Evolutionary conservation across 2,797 vertebrate species (phyloP).

Genomic region (Onychomys arenicola): DNA sequence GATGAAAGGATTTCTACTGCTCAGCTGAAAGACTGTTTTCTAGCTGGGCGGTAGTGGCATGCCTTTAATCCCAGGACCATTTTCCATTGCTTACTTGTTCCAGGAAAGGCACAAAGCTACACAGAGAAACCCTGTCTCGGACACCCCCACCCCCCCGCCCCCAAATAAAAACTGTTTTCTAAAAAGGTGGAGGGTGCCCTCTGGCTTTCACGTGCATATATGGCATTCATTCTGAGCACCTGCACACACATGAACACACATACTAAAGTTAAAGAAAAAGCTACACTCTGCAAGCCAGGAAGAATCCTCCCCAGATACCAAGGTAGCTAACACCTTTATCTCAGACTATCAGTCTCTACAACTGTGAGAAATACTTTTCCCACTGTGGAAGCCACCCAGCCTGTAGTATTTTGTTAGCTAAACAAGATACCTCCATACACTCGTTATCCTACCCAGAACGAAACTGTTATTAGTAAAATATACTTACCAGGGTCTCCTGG

Average conservation of each 20-base stretch:
- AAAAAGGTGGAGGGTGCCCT: not conserved
- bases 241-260: not conserved
- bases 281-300: not conserved
- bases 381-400: not conserved
- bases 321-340: not conserved
- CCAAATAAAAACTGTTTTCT: no score
- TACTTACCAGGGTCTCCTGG: conserved; percentile 62
- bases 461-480: conserved; percentile 12
- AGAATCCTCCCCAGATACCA: not conserved
- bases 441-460: not conserved
- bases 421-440: not conserved
- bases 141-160: no score
- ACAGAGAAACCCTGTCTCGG: no score
- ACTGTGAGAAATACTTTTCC: not conserved
- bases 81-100: no score
- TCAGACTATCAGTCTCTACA: not conserved
- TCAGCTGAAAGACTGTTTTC: not conserved
- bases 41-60: no score
- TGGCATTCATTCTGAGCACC: not conserved
- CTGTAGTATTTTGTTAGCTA: not conserved
- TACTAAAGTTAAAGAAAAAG: not conserved
- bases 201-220: no score
- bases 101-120: no score
- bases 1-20: not conserved
- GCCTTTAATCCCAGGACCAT: no score